Evolutionary conservation across 2,113 vertebrate genomes (phyloP), one percentile per base, ranked within the genome.

Genomic region (Hippocampus barbouri): DNA sequence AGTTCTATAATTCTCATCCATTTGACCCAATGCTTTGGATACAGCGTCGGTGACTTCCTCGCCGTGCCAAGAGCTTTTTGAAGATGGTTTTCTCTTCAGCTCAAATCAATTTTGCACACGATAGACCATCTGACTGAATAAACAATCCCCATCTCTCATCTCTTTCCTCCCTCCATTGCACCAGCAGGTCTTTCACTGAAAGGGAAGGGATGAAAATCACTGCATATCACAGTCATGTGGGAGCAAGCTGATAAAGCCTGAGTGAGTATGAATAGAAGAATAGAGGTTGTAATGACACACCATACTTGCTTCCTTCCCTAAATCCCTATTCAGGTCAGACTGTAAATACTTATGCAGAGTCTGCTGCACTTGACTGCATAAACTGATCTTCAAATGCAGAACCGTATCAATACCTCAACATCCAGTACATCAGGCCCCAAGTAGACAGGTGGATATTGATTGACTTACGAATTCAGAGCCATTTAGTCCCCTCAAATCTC

Each of bases 91-190:
- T 77, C 75, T 82, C 69, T 73, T 82, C 70, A 64, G 65, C 75
- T 73, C 59, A 73, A 79, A 81, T 78, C 74, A 79, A 83, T 86
- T 86, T 81, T 72, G 74, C 76, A 80, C 79, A 83, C 69, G 71
- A 80, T 83, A 80, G 72, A 79, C 71, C 74, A 82, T 87, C 81
- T 74, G 73, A 88, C 76, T 78, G 72, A 83, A 81, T 82, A 88
- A 91, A 89, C 77, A 83, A 77, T 72, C 64, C 61, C 63, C 20
- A 61, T 80, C 40, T 41, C 80, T 73, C 75, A 73, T 45, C 12
- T 71, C 59, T 51, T 80, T 27, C 71, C 69, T 38, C 11, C 27
- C 56, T 59, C 76, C 40, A 23, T 70, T 78, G 78, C 76, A 76
- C 53, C 53, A 56, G 64, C 69, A 71, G 72, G 72, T 83, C 78